Base-by-base conservation (phyloP, 2,113 vertebrate genomes). In the Uria aalge region DNA sequence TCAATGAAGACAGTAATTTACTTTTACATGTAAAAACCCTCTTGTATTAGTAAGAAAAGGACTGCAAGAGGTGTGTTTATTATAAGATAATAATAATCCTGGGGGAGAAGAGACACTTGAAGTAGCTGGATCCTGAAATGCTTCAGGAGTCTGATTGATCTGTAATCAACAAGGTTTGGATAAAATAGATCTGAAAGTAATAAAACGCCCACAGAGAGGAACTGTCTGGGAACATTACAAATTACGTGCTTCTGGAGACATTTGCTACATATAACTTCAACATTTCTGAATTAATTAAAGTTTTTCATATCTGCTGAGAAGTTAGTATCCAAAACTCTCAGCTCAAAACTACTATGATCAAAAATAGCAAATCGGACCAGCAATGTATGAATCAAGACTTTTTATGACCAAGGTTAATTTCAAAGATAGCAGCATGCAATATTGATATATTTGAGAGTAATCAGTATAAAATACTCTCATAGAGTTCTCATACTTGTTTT, bases 101-200 rank as follows among this genome's bases (percentile, higher is more conserved):
- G 72, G 45, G n/a, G 89, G 48, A 94, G 88, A 83, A 64, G 56
- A 81, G 50, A 48, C 21, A 55, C 27, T 95, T 92, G 38, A 84
- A 68, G 48, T 78, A 78, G 24, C 32, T 83, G 18, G 43, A 38
- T 77, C 90, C 81, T 90, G 59, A 91, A 91, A 74, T 78, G 12
- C 67, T 95, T 88, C 86, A 90, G 71, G 43, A 94, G 15, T 79
- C 71, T 91, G 63, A 77, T 34, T 81, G 83, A 93, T 91, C 53
- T 78, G 59, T 83, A 91, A 95, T 93, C 83, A 88, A 66, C 41
- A 76, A 71, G 43, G 5, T 73, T 93, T 81, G 66, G 27, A 63
- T 78, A 85, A 95, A 92, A 85, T 84, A 15, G 27, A 5, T 38
- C 24, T 36, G 21, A 89, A 84, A 92, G 20, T 84, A 83, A 26